Evolutionary conservation across 2,797 vertebrate genomes (phyloP).

Genomic region (Glossophaga mutica): DNA sequence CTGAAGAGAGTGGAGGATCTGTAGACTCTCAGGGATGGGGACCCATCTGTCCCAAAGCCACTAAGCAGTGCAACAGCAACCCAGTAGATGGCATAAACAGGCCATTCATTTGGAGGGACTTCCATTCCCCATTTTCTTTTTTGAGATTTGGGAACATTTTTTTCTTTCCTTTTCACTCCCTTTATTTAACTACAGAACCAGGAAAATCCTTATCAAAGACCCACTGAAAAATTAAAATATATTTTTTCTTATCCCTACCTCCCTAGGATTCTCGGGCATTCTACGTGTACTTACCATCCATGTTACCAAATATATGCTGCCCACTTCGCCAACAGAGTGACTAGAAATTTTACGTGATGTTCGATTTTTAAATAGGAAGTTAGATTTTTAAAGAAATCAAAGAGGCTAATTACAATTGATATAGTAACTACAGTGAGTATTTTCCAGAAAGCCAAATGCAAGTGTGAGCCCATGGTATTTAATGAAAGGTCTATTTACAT

Average conservation of each 20-base stretch:
- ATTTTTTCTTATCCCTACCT: not conserved
- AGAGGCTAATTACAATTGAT: not conserved
- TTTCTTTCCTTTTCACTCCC: not conserved
- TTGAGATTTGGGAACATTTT: not conserved
- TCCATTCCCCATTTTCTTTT: not conserved
- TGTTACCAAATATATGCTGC: not conserved
- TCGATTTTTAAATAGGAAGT: not conserved
- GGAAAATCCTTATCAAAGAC: not conserved
- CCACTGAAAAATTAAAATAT: not conserved
- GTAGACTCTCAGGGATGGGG: not conserved
- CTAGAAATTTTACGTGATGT: not conserved
- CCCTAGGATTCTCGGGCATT: not conserved
- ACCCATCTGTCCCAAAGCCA: not conserved
- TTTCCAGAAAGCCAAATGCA: not conserved
- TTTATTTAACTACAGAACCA: not conserved
- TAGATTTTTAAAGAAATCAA: not conserved
- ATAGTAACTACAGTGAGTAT: not conserved
- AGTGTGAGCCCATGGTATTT: not conserved
- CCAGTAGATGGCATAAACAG: slow-evolving; percentile 79
- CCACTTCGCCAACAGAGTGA: not conserved
- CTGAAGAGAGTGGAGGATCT: not conserved
- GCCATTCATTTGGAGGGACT: not conserved
- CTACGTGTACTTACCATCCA: not conserved
- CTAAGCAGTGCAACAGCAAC: slow-evolving; percentile 53
- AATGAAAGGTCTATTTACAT: not conserved